Conservation (phyloP, 2,888 invertebrate genomes). For the Nipponacmea schrenckii region DNA sequence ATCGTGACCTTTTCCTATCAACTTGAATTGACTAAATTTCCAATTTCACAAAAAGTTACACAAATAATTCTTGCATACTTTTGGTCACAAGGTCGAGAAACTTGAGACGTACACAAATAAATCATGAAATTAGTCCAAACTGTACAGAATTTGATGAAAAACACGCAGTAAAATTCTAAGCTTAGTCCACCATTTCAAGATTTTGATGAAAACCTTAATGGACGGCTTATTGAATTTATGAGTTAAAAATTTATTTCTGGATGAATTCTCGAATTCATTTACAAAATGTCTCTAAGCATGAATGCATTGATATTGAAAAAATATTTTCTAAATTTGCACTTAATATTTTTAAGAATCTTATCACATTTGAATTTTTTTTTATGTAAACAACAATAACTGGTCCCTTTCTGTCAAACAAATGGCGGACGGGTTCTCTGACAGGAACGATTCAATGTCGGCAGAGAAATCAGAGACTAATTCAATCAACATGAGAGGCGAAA, state of each 20-base stretch:
- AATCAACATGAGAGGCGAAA: slow-evolving; percentile 16
- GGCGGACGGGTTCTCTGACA: not conserved
- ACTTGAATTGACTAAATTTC: not conserved
- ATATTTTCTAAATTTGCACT: not conserved
- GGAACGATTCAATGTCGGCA: not conserved
- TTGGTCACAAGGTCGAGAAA: not conserved
- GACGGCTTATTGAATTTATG: not conserved
- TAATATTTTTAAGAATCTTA: not conserved
- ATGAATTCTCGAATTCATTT: too few relatives aligned
- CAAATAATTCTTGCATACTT: not conserved
- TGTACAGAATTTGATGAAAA: not conserved
- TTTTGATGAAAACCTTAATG: not conserved
- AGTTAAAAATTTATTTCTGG: too few relatives aligned
- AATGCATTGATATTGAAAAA: not conserved
- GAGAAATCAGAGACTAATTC: not conserved
- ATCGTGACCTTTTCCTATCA: slow-evolving; percentile 12
- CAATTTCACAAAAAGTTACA: not conserved
- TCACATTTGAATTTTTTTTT: not conserved
- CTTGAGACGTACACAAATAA: not conserved
- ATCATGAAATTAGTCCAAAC: not conserved
- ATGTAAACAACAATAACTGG: not conserved
- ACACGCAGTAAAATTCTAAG: not conserved
- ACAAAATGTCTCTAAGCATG: too few relatives aligned
- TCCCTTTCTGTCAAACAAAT: slow-evolving; percentile 5
- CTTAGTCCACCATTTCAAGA: slow-evolving; percentile 2